Percentiles rank a stretch among this genome's conserved stretches.
These are phyloP conservation scores for Macrotrachela quadricornifera DNA, from an alignment of 1,140 invertebrate species.

Conservation along the genomic window DNA sequence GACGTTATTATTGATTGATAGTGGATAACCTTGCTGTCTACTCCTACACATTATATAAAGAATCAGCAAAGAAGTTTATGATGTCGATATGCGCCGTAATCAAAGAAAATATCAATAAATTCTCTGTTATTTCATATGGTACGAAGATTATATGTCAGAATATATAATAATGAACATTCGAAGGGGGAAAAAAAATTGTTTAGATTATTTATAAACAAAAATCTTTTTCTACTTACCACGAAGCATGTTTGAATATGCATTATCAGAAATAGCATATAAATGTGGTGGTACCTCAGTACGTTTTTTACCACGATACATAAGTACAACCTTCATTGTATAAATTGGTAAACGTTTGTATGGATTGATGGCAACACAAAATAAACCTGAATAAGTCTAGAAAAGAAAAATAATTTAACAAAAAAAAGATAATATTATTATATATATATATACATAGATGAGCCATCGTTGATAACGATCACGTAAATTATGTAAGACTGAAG, in stretches of 20 bases:
- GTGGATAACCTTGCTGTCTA: no score
- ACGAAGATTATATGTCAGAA: no score
- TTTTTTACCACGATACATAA: constrained; percentile 91
- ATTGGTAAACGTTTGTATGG: constrained; percentile 99
- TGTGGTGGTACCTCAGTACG: constrained; percentile 98
- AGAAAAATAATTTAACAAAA: no score
- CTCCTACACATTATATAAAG: no score
- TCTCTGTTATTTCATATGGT: no score
- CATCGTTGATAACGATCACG: constrained; percentile 88
- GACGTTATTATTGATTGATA: no score
- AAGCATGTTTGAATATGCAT: constrained; percentile 98
- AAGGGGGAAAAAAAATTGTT: no score
- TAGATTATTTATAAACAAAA: neutral
- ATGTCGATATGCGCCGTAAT: no score
- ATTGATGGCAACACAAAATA: constrained; percentile 99
- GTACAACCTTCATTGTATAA: constrained; percentile 82
- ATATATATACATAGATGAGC: constrained; percentile 69
- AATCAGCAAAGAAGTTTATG: no score
- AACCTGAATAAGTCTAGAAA: constrained; percentile 87
- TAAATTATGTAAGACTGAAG: constrained; percentile 94
- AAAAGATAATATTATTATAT: neutral
- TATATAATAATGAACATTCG: no score
- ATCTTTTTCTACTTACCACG: no score
- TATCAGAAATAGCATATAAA: constrained; percentile 98
- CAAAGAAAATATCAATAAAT: no score